Percentiles rank a stretch among this genome's conserved stretches.
These are phyloP conservation scores for Darevskia nairensis DNA, from an alignment of 2,797 vertebrate species.

Conservation along the genomic window DNA sequence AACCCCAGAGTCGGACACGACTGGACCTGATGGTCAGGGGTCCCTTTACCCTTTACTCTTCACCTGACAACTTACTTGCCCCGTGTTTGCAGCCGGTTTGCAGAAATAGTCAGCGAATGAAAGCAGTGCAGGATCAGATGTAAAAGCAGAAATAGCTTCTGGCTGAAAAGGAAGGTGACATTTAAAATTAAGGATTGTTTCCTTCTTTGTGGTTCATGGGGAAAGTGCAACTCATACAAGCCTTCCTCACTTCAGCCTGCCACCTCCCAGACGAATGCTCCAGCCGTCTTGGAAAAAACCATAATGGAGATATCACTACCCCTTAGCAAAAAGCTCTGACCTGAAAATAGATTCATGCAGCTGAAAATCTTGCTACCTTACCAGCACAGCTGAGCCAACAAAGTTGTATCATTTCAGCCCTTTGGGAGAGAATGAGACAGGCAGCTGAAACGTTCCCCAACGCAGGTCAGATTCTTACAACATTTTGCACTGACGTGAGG, in stretches of 20 bases:
- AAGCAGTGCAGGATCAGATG: constrained; percentile 92
- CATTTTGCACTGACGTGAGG: not conserved
- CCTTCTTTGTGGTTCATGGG: not conserved
- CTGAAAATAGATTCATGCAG: not conserved
- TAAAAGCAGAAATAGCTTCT: constrained; percentile 94
- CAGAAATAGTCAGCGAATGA: constrained; percentile 97
- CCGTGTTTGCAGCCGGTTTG: constrained; percentile 88
- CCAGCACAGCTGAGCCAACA: not conserved
- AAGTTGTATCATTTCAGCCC: not conserved
- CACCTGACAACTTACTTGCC: constrained; percentile 80
- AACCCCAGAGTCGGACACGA: no score
- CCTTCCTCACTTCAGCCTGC: not conserved
- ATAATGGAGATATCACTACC: fast-evolving
- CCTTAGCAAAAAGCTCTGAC: not conserved
- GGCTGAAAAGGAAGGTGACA: constrained; percentile 80
- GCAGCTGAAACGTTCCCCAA: no score
- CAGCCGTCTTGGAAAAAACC: not conserved
- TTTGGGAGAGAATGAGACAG: not conserved
- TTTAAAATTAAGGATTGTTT: not conserved
- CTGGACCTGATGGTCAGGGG: no score
- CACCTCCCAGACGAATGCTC: not conserved
- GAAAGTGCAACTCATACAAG: not conserved
- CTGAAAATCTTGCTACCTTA: not conserved
- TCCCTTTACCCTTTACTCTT: no score
- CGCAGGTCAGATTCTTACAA: not conserved